Conservation (phyloP, 2,113 vertebrate species). For the Chionomys nivalis region DNA sequence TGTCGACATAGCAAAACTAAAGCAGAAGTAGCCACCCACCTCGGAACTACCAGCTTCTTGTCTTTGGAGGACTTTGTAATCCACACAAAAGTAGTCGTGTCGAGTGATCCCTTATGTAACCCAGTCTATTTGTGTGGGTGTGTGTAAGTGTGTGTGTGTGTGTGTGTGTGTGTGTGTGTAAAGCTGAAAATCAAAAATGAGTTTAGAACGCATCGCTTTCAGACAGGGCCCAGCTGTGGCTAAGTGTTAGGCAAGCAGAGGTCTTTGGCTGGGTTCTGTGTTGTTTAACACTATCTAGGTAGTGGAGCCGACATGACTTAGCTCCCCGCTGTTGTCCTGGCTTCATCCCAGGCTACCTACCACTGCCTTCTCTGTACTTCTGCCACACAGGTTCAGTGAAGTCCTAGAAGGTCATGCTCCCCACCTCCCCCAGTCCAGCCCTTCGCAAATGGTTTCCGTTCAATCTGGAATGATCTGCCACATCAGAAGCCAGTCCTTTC, state of each 20-base stretch:
- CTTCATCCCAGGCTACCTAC: background rate
- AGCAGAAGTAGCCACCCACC: conserved; percentile 29
- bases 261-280: background rate
- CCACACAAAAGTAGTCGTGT: background rate
- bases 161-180: background rate
- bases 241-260: background rate
- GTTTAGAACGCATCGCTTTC: background rate
- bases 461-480: background rate
- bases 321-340: background rate
- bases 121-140: background rate
- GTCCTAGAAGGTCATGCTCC: background rate
- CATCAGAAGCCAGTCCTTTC: background rate
- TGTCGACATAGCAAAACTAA: conserved; percentile 6
- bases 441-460: background rate
- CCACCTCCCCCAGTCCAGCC: background rate
- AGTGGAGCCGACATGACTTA: background rate
- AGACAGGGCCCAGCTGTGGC: background rate
- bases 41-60: background rate
- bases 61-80: background rate
- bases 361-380: background rate
- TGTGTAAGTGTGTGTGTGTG: background rate
- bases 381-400: background rate
- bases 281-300: background rate
- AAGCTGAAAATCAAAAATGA: conserved; percentile 37
- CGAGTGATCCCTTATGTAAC: conserved; percentile 25